Percentiles rank a stretch among this genome's conserved stretches.
Evolutionary conservation across 2,113 vertebrate species (phyloP).

Genomic region (Camelus bactrianus): DNA sequence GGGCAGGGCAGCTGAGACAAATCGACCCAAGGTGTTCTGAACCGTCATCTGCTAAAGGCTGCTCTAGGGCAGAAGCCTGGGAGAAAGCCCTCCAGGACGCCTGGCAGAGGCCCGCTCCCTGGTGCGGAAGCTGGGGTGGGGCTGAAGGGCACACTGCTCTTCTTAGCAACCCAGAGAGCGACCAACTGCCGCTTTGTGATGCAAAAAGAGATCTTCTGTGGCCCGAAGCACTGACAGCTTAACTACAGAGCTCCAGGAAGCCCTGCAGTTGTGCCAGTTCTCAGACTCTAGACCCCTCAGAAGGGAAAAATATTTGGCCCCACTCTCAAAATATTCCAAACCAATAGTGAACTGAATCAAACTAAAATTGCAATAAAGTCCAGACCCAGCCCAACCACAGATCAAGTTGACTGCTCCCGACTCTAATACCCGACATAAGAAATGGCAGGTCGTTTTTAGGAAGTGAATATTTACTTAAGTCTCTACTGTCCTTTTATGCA

Average conservation of each 20-base stretch:
- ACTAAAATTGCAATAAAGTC: background rate
- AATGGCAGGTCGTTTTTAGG: background rate
- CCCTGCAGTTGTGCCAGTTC: background rate
- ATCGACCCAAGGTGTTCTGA: background rate
- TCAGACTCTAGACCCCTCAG: background rate
- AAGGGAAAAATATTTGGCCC: background rate
- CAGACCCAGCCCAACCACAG: background rate
- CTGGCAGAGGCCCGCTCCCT: background rate
- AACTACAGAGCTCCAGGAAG: background rate
- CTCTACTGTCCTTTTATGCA: background rate
- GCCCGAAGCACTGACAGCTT: background rate
- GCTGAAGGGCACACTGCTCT: background rate
- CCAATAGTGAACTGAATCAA: background rate
- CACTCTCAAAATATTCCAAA: background rate
- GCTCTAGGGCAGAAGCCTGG: background rate
- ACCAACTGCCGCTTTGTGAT: too few species aligned
- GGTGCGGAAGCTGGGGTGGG: background rate
- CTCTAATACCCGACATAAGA: background rate
- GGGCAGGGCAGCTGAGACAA: background rate
- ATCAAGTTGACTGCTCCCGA: background rate
- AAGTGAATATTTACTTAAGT: background rate
- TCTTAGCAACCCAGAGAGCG: background rate
- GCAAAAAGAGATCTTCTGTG: background rate
- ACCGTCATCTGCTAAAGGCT: background rate
- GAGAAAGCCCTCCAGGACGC: background rate